phyloP scores from a whole-genome alignment of 2,888 invertebrate species.

The Nomada fucata region DNA sequence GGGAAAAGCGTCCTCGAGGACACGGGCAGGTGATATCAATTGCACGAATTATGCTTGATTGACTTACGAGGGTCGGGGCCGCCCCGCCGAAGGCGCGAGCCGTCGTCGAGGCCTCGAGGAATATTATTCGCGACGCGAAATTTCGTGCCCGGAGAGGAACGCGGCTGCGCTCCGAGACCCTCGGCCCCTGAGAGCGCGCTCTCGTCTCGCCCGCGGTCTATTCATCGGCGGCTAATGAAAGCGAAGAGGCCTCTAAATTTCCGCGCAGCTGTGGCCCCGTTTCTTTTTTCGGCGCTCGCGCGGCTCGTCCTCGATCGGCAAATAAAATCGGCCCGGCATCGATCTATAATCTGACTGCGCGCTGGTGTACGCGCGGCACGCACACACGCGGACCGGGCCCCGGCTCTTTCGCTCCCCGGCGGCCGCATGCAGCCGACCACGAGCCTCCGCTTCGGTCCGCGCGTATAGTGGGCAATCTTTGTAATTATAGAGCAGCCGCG shows the following conservation, averaged over 20 bases:
- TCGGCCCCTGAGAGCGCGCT: too few species aligned
- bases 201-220: slow-evolving; percentile 33
- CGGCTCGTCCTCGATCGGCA: slow-evolving; percentile 51
- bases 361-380: slow-evolving; percentile 2
- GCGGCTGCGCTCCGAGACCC: too few species aligned
- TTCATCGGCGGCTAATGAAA: slow-evolving; percentile 31
- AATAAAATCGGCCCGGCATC: slow-evolving; percentile 64
- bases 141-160: too few species aligned
- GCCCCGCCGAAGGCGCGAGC: slow-evolving; percentile 21
- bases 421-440: slow-evolving; percentile 35
- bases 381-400: background rate
- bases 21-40: slow-evolving; percentile 82
- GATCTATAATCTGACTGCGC: slow-evolving; percentile 60
- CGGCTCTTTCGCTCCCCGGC: background rate
- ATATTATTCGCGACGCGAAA: background rate
- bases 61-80: slow-evolving; percentile 56
- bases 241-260: slow-evolving; percentile 41
- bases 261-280: slow-evolving; percentile 56
- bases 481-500: slow-evolving; percentile 82
- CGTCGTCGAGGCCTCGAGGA: background rate
- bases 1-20: slow-evolving; percentile 78
- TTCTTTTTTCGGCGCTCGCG: slow-evolving; percentile 28
- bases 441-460: slow-evolving; percentile 35
- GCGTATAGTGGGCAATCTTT: slow-evolving; percentile 79
- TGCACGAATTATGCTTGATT: slow-evolving; percentile 79